Conservation (phyloP, 1,140 invertebrate species). For the Leguminivora glycinivorella region DNA sequence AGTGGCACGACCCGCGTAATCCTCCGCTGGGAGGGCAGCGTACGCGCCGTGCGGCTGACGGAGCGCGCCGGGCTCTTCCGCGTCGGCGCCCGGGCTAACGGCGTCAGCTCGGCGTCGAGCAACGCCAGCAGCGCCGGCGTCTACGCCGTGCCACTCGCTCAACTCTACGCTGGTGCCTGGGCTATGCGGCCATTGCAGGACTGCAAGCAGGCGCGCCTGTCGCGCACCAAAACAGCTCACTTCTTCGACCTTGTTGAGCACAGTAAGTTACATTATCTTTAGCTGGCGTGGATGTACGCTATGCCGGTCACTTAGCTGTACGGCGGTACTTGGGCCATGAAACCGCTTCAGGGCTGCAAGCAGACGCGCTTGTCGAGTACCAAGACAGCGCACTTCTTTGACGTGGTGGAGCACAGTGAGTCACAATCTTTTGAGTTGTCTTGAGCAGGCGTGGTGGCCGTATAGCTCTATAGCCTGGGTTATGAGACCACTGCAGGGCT, state of each 20-base stretch:
- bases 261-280: constrained; percentile 39
- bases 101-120: constrained; percentile 55
- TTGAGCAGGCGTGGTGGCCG: no score
- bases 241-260: constrained; percentile 70
- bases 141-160: constrained; percentile 64
- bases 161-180: constrained; percentile 67
- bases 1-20: constrained; percentile 69
- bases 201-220: constrained; percentile 68
- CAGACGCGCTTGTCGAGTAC: constrained; percentile 66
- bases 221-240: constrained; percentile 68
- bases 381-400: constrained; percentile 70
- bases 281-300: constrained; percentile 68
- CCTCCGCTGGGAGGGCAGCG: constrained; percentile 68
- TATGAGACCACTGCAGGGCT: no score
- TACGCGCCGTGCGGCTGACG: constrained; percentile 58
- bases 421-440: no score
- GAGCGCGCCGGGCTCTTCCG: constrained; percentile 68
- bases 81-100: constrained; percentile 54
- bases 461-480: no score
- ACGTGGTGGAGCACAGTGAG: constrained; percentile 65
- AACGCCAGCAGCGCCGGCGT: constrained; percentile 67
- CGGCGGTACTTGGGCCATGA: constrained; percentile 72
- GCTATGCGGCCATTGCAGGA: constrained; percentile 72
- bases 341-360: constrained; percentile 70
- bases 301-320: constrained; percentile 58